Evolutionary conservation across 2,797 vertebrate genomes (phyloP).

Genomic region (Epinephelus coioides): DNA sequence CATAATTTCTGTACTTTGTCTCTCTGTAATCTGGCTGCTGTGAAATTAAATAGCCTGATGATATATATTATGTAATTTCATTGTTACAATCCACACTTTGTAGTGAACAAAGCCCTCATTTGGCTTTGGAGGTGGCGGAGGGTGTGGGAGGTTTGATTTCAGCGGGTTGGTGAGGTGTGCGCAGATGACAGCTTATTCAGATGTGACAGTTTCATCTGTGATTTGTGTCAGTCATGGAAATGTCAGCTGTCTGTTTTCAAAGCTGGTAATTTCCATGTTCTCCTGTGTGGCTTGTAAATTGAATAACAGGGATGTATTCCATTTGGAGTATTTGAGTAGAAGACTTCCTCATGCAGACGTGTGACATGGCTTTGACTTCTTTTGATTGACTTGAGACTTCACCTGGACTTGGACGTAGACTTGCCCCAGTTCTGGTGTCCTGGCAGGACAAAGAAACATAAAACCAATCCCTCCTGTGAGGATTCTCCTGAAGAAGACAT

Average conservation of each 20-base stretch:
- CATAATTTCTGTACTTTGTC: not conserved
- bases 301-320: not conserved
- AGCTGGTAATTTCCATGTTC: constrained; percentile 1
- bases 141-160: not conserved
- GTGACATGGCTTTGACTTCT: not conserved
- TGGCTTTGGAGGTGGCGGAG: not conserved
- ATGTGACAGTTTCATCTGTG: not conserved
- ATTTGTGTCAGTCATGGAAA: constrained; percentile 3
- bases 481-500: constrained; percentile 17
- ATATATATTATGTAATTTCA: not conserved
- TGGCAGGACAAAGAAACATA: not conserved
- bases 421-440: not conserved
- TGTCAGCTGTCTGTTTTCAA: constrained; percentile 13
- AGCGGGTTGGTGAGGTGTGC: not conserved
- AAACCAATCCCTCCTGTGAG: constrained; percentile 19
- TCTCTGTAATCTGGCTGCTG: not conserved
- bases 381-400: not conserved
- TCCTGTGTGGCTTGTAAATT: not conserved
- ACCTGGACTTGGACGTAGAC: not conserved
- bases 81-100: not conserved
- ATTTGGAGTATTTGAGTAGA: not conserved
- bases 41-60: not conserved
- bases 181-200: not conserved
- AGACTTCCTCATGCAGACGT: not conserved
- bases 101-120: not conserved